Evolutionary conservation across 2,888 invertebrate genomes (phyloP).

Genomic region (Tortrix viridana): DNA sequence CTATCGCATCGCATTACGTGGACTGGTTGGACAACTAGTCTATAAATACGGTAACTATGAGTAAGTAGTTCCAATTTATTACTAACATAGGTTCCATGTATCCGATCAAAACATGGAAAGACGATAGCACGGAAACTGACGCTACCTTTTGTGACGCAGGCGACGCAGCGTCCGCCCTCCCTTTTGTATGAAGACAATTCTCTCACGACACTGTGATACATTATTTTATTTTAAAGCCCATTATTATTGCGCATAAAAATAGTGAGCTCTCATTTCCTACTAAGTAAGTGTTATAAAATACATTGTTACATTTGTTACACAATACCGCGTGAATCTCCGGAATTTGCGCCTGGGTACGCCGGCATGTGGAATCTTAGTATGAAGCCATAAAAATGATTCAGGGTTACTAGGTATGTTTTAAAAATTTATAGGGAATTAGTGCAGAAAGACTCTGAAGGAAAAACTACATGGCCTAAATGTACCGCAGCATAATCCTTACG

Average conservation of each 20-base stretch:
- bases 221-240: constrained; percentile 33
- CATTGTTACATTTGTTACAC: constrained; percentile 28
- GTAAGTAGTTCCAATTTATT: constrained; percentile 2
- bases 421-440: too few species aligned
- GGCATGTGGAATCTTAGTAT: constrained; percentile 1
- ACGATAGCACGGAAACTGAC: not conserved
- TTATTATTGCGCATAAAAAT: constrained; percentile 31
- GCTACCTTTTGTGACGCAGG: not conserved
- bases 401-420: too few species aligned
- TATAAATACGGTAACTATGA: not conserved
- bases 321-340: constrained; percentile 10
- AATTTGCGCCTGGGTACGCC: constrained; percentile 9
- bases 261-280: constrained; percentile 19
- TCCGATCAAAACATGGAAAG: not conserved
- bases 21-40: not conserved
- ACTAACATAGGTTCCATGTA: not conserved
- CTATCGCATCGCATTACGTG: not conserved
- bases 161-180: not conserved
- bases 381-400: too few species aligned
- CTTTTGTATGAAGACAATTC: not conserved
- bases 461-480: too few species aligned
- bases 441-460: too few species aligned
- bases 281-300: constrained; percentile 20
- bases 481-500: too few species aligned
- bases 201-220: constrained; percentile 23